Percentiles rank a stretch among this genome's conserved stretches.
These are phyloP conservation scores for Propithecus coquereli DNA, from an alignment of 2,113 vertebrate genomes.

Conservation along the genomic window DNA sequence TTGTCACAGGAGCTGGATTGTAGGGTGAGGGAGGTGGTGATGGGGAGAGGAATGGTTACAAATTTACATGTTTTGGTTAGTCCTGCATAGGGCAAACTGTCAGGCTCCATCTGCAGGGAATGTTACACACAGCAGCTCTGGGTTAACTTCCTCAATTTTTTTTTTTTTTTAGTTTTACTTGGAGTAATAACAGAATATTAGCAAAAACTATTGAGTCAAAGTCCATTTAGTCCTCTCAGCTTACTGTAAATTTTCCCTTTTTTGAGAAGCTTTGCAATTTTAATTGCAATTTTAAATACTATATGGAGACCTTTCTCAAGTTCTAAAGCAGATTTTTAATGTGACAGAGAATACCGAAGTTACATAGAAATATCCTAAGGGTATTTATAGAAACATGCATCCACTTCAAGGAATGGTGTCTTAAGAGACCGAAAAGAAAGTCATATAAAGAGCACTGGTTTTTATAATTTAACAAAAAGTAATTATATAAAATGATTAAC, in stretches of 20 bases:
- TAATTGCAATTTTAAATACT: neutral
- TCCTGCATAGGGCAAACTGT: neutral
- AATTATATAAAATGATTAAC: neutral
- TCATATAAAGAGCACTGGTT: neutral
- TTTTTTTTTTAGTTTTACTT: neutral
- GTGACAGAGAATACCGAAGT: neutral
- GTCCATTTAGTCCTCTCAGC: neutral
- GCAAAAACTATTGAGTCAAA: neutral
- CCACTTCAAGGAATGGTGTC: neutral
- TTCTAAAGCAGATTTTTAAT: neutral
- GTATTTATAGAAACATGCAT: neutral
- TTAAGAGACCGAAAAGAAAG: neutral
- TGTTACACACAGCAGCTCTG: neutral
- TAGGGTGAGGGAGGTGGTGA: accelerated
- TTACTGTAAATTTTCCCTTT: neutral
- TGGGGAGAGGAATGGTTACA: accelerated
- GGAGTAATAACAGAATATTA: neutral
- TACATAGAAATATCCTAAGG: neutral
- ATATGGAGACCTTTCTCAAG: neutral
- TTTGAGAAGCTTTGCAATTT: neutral
- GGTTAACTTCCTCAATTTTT: neutral
- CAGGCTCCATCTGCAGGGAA: neutral
- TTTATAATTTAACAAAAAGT: neutral
- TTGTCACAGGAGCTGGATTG: neutral
- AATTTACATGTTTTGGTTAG: neutral